These are phyloP conservation scores for Scaptomyza flava DNA, from an alignment of 2,888 invertebrate genomes.

Conservation along the genomic window DNA sequence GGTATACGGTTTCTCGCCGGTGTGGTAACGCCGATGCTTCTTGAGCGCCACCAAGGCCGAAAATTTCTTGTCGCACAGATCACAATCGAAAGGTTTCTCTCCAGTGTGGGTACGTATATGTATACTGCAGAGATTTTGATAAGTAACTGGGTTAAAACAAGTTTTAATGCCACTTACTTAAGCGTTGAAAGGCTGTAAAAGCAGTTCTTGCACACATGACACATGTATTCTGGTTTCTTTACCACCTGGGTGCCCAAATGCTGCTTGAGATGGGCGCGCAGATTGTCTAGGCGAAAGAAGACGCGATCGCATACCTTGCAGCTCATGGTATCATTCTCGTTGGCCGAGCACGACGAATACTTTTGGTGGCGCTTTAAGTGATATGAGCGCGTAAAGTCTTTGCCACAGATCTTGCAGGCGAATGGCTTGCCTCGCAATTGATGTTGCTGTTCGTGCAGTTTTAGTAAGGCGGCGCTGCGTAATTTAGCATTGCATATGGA, in stretches of 20 bases:
- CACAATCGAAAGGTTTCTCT: constrained; percentile 88
- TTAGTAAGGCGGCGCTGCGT: constrained; percentile 87
- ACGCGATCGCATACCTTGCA: constrained; percentile 84
- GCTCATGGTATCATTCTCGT: constrained; percentile 77
- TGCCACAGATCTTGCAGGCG: constrained; percentile 88
- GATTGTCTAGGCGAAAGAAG: constrained; percentile 87
- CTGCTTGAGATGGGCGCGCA: constrained; percentile 89
- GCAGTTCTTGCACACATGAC: constrained; percentile 88
- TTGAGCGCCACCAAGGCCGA: constrained; percentile 90
- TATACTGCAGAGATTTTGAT: constrained; percentile 82
- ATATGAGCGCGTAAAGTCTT: constrained; percentile 90
- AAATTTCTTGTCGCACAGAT: constrained; percentile 89
- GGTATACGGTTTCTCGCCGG: constrained; percentile 88
- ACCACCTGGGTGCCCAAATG: constrained; percentile 87
- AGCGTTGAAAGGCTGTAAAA: constrained; percentile 87
- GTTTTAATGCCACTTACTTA: constrained; percentile 74
- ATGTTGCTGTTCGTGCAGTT: constrained; percentile 89
- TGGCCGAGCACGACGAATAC: constrained; percentile 81
- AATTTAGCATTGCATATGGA: constrained; percentile 88
- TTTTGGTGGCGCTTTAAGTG: constrained; percentile 87
- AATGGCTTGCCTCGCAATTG: constrained; percentile 86
- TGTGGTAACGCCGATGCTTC: constrained; percentile 89
- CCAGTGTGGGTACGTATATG: constrained; percentile 89
- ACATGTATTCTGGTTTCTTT: constrained; percentile 86
- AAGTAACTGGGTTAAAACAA: background rate